Conservation (phyloP, 2,888 invertebrate species). For the Troglohyphantes excavatus region DNA sequence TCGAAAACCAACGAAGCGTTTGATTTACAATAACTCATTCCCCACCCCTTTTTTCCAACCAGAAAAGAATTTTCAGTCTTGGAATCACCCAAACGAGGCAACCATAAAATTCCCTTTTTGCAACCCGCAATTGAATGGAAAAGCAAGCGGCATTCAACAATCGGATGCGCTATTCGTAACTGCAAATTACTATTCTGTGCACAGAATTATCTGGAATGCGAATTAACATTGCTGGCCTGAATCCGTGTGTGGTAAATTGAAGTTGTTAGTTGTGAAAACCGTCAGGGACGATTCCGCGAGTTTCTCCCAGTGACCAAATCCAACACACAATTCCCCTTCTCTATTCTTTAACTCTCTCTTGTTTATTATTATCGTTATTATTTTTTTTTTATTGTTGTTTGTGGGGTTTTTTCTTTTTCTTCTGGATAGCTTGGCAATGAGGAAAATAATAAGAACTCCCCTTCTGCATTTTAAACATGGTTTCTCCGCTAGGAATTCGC, state of each 20-base stretch:
- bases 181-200: slow-evolving; percentile 74
- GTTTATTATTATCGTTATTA: slow-evolving; percentile 15
- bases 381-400: neutral
- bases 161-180: slow-evolving; percentile 47
- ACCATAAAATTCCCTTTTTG: slow-evolving; percentile 24
- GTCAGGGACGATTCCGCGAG: slow-evolving; percentile 52
- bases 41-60: neutral
- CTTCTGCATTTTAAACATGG: slow-evolving; percentile 73
- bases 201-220: slow-evolving; percentile 74
- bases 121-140: slow-evolving; percentile 10
- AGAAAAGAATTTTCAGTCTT: slow-evolving; percentile 22
- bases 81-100: slow-evolving; percentile 23
- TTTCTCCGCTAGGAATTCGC: slow-evolving; percentile 40
- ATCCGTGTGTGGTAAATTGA: slow-evolving; percentile 62
- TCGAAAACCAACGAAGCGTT: slow-evolving; percentile 37
- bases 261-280: slow-evolving; percentile 55
- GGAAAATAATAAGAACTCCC: slow-evolving; percentile 68
- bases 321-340: slow-evolving; percentile 9
- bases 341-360: slow-evolving; percentile 47
- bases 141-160: slow-evolving; percentile 49
- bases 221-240: slow-evolving; percentile 61
- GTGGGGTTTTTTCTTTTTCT: slow-evolving; percentile 28
- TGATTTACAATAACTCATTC: slow-evolving; percentile 51
- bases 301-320: slow-evolving; percentile 52
- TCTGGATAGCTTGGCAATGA: neutral